Percentiles rank a stretch among this genome's conserved stretches.
Conservation (phyloP, 2,888 invertebrate genomes). For the Nemotelus pantherinus region DNA sequence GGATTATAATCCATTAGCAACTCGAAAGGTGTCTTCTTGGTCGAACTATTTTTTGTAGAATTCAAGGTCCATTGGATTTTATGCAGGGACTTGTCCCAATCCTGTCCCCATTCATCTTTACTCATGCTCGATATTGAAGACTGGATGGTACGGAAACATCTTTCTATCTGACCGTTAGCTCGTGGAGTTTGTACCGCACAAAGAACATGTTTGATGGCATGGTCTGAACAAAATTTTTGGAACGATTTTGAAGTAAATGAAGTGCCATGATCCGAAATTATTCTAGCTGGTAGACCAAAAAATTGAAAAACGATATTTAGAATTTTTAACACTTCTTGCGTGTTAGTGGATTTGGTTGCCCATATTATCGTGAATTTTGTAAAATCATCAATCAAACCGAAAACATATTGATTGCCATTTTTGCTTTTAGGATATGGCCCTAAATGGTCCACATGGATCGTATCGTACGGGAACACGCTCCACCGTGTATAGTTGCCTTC, state of each 20-base stretch:
- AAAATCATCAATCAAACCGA: constrained; percentile 43
- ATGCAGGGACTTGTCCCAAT: not conserved
- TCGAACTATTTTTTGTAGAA: not conserved
- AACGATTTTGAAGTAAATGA: constrained; percentile 54
- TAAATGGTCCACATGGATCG: not conserved
- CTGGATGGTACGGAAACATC: too few species aligned
- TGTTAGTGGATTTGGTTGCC: constrained; percentile 49
- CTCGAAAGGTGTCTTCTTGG: not conserved
- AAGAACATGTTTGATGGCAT: not conserved
- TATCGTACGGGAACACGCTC: not conserved
- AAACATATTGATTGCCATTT: constrained; percentile 6
- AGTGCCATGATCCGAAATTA: constrained; percentile 55
- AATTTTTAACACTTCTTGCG: constrained; percentile 49
- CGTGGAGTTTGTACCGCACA: too few species aligned
- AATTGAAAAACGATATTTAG: constrained; percentile 48
- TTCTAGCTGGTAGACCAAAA: constrained; percentile 54
- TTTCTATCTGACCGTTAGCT: too few species aligned
- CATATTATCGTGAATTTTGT: constrained; percentile 27
- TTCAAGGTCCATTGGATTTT: not conserved
- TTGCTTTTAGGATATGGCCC: constrained; percentile 36
- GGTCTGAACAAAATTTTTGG: constrained; percentile 49
- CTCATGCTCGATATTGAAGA: not conserved
- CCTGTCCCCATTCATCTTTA: not conserved
- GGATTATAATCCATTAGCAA: too few species aligned
- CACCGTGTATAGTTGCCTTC: not conserved